Evolutionary conservation across 1,140 invertebrate genomes (phyloP).

Genomic region (Drosophila pectinifera): DNA sequence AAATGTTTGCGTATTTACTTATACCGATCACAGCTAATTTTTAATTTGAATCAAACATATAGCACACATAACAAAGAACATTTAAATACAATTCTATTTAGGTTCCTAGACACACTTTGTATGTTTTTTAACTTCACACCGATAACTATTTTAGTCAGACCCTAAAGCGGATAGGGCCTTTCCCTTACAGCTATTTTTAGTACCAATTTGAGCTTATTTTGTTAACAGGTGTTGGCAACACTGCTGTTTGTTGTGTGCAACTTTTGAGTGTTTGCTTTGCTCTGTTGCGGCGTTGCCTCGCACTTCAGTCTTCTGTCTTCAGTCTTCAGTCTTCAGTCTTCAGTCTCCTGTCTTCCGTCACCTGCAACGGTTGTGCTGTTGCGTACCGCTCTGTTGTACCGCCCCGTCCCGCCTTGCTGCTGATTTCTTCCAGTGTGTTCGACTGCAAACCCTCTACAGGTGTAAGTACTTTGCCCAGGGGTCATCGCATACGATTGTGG

Average conservation of each 20-base stretch:
- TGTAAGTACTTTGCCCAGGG: slow-evolving; percentile 39
- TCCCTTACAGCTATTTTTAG: not conserved
- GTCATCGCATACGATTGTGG: slow-evolving; percentile 59
- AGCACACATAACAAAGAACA: not conserved
- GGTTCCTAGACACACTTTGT: not conserved
- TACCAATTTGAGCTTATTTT: not conserved
- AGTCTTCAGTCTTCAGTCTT: slow-evolving; percentile 13
- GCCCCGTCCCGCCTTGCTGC: too few relatives aligned
- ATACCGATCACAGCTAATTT: too few relatives aligned
- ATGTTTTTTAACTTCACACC: too few relatives aligned
- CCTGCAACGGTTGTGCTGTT: slow-evolving; percentile 30
- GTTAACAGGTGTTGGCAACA: slow-evolving; percentile 14
- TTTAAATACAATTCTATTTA: not conserved
- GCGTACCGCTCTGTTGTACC: not conserved
- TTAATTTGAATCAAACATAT: too few relatives aligned
- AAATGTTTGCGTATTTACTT: too few relatives aligned
- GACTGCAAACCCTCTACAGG: not conserved
- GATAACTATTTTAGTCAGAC: too few relatives aligned
- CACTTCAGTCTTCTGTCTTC: slow-evolving; percentile 13
- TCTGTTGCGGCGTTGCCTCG: slow-evolving; percentile 3
- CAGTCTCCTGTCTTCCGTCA: slow-evolving; percentile 25
- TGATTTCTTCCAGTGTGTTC: not conserved
- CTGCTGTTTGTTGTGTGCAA: slow-evolving; percentile 1
- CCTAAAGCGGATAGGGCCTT: too few relatives aligned
- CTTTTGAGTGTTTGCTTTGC: slow-evolving; percentile 23